phyloP scores from a whole-genome alignment of 2,888 invertebrate genomes.

The Pogonocherus hispidulus region DNA sequence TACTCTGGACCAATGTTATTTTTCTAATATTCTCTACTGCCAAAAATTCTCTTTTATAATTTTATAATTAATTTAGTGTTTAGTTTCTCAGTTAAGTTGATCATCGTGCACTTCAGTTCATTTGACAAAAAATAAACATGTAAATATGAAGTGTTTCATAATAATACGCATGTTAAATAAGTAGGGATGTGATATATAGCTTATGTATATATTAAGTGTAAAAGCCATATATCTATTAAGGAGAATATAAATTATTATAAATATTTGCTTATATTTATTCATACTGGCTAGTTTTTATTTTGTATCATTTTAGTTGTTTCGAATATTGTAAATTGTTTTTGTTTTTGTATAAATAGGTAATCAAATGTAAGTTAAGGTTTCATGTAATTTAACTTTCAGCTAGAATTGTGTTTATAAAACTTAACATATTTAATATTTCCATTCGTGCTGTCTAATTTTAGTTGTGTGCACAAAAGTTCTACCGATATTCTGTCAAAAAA shows the following conservation, averaged over 20 bases:
- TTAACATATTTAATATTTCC: too few species aligned
- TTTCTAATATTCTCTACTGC: constrained; percentile 38
- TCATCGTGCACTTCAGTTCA: constrained; percentile 31
- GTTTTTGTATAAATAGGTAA: constrained; percentile 15
- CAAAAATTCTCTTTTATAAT: constrained; percentile 31
- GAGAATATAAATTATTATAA: constrained; percentile 34
- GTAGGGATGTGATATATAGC: constrained; percentile 66
- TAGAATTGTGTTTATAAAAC: constrained; percentile 2
- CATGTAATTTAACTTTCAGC: neutral
- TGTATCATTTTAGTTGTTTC: constrained; percentile 11
- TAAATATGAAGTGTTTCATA: constrained; percentile 46
- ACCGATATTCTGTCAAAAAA: constrained; percentile 33
- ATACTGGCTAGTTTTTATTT: constrained; percentile 17
- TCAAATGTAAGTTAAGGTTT: constrained; percentile 5
- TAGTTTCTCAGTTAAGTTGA: constrained; percentile 24
- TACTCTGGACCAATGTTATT: constrained; percentile 53
- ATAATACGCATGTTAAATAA: constrained; percentile 59
- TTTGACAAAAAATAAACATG: constrained; percentile 40
- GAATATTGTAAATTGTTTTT: constrained; percentile 15
- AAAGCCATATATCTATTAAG: constrained; percentile 52
- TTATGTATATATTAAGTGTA: constrained; percentile 62
- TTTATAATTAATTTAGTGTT: constrained; percentile 33
- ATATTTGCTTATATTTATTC: constrained; percentile 20
- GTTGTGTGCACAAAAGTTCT: constrained; percentile 24
- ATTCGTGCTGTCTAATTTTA: constrained; percentile 17